A percentile compares a stretch with the other conserved stretches of the same genome.
phyloP scores from a whole-genome alignment of 2,797 vertebrate genomes.

The Neosalanx taihuensis region DNA sequence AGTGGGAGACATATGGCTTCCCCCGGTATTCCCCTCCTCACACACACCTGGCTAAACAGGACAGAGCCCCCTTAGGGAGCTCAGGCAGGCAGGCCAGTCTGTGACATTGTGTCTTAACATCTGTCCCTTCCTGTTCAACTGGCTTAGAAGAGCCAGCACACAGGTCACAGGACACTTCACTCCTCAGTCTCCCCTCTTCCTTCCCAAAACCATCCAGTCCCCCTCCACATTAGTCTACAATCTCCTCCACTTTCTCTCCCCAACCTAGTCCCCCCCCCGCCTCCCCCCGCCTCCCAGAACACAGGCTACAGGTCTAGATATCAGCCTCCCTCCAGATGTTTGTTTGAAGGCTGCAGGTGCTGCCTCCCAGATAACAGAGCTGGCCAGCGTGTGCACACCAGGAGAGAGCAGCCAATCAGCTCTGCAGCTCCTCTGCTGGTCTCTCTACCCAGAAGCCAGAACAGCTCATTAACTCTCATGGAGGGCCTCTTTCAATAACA shows the following conservation, averaged over 20 bases:
- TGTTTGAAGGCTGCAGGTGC: neutral
- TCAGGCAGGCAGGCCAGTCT: constrained; percentile 25
- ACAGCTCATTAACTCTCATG: constrained; percentile 9
- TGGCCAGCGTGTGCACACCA: neutral
- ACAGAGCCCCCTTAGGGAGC: constrained; percentile 1
- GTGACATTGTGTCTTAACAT: constrained; percentile 39
- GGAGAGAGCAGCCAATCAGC: neutral
- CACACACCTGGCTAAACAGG: constrained; percentile 21
- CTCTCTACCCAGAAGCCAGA: constrained; percentile 4
- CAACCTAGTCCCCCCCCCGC: neutral
- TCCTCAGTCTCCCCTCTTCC: neutral
- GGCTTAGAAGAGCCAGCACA: neutral
- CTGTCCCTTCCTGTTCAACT: constrained; percentile 46
- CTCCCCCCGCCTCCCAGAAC: no score
- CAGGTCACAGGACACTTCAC: neutral
- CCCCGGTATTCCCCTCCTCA: constrained; percentile 1
- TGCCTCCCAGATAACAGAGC: neutral
- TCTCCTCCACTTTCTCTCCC: neutral
- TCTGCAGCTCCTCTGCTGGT: neutral
- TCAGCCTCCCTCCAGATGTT: no score
- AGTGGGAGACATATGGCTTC: neutral
- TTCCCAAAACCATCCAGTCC: neutral
- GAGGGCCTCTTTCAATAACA: constrained; percentile 9
- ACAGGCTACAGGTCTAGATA: neutral
- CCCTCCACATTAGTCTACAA: neutral